phyloP scores from a whole-genome alignment of 2,797 vertebrate genomes.

The Acanthopagrus latus region DNA sequence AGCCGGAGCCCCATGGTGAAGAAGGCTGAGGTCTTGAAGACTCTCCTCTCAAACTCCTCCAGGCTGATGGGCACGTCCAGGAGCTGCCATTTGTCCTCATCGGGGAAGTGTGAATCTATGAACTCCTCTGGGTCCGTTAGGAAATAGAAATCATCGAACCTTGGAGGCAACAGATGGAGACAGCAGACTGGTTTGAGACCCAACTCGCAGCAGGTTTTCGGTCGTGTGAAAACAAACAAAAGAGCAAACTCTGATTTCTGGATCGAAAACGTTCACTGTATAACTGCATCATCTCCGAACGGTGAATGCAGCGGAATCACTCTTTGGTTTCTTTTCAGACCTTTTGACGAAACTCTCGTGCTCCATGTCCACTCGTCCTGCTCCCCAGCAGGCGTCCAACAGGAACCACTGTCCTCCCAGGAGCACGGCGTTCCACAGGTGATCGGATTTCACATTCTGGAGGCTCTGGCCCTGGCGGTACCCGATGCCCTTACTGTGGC shows the following conservation, averaged over 20 bases:
- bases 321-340: slow-evolving; percentile 66
- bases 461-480: slow-evolving; percentile 78
- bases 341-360: slow-evolving; percentile 84
- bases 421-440: slow-evolving; percentile 87
- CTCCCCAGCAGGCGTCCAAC: slow-evolving; percentile 89
- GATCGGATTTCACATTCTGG: slow-evolving; percentile 85
- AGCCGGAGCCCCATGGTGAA: slow-evolving; percentile 84
- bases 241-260: neutral
- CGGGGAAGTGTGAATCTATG: slow-evolving; percentile 86
- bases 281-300: neutral
- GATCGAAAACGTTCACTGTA: neutral
- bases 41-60: slow-evolving; percentile 85
- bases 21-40: slow-evolving; percentile 89
- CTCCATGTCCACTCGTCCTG: slow-evolving; percentile 85
- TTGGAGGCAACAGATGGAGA: slow-evolving; percentile 70
- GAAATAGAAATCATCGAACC: slow-evolving; percentile 89
- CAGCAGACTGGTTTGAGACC: slow-evolving; percentile 43
- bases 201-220: slow-evolving; percentile 6
- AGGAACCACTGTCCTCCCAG: slow-evolving; percentile 86
- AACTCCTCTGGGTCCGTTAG: slow-evolving; percentile 88
- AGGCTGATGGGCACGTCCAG: slow-evolving; percentile 73
- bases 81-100: slow-evolving; percentile 88
- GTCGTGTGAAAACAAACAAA: slow-evolving; percentile 5
- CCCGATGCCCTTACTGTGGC: slow-evolving; percentile 85
- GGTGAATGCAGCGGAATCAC: neutral